A percentile compares a stretch with the other conserved stretches of the same genome.
phyloP scores from a whole-genome alignment of 2,797 vertebrate species.

The Tokudaia muenninki region DNA sequence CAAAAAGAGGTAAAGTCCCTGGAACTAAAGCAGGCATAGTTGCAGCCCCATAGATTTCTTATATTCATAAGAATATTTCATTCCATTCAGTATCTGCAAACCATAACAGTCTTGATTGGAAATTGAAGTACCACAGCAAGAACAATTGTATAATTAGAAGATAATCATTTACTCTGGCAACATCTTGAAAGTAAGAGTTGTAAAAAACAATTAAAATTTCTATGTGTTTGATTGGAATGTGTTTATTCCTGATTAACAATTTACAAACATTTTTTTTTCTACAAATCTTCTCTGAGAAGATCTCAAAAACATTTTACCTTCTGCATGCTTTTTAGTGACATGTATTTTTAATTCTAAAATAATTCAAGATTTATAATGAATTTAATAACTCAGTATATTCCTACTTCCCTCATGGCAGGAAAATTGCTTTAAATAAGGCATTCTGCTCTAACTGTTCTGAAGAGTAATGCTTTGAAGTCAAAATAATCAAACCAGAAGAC shows the following conservation, averaged over 20 bases:
- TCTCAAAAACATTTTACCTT: constrained; percentile 67
- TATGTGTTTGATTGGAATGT: constrained; percentile 79
- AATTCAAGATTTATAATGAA: constrained; percentile 67
- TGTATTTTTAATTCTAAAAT: constrained; percentile 72
- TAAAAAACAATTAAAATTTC: constrained; percentile 83
- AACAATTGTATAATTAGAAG: constrained; percentile 84
- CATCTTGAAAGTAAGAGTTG: constrained; percentile 83
- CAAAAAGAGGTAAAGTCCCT: constrained; percentile 34
- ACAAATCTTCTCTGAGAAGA: constrained; percentile 54
- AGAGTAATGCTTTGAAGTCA: constrained; percentile 57
- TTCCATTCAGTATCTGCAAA: constrained; percentile 40
- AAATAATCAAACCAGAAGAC: constrained; percentile 58
- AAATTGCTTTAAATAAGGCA: constrained; percentile 64
- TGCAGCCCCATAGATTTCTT: not conserved
- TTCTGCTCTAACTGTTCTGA: constrained; percentile 17
- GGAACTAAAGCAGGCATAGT: not conserved
- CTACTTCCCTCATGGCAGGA: constrained; percentile 48
- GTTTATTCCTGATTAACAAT: constrained; percentile 82
- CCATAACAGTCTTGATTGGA: constrained; percentile 77
- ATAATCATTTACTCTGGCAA: constrained; percentile 73
- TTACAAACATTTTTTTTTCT: constrained; percentile 74
- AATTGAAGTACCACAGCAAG: constrained; percentile 67
- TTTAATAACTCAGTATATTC: constrained; percentile 55
- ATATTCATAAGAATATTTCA: constrained; percentile 13
- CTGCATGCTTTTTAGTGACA: not conserved